phyloP scores from a whole-genome alignment of 2,888 invertebrate species.

The Myopa testacea region DNA sequence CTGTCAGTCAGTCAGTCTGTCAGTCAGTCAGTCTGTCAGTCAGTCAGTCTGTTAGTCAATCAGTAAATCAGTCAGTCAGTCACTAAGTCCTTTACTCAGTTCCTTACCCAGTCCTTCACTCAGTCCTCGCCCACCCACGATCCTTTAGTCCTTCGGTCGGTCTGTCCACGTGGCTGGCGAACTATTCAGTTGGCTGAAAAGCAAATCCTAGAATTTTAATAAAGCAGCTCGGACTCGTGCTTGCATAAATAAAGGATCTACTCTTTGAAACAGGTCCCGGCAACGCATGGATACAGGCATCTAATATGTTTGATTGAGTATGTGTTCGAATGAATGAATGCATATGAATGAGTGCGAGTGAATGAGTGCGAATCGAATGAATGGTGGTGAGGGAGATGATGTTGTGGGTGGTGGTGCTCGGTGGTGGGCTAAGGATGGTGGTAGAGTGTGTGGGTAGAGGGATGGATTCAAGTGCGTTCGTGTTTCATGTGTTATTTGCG shows the following conservation, averaged over 20 bases:
- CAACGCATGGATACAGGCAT: neutral
- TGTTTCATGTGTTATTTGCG: neutral
- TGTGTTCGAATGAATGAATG: neutral
- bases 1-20: neutral
- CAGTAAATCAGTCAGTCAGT: neutral
- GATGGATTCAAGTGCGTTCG: too few relatives aligned
- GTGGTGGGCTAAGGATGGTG: neutral
- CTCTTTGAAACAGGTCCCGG: constrained; percentile 6
- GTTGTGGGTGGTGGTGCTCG: neutral
- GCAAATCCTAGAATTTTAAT: constrained; percentile 19
- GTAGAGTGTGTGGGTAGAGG: neutral
- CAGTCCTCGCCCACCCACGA: too few relatives aligned
- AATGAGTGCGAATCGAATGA: neutral
- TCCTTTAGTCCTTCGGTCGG: neutral
- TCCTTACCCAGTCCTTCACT: neutral
- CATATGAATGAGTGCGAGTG: neutral
- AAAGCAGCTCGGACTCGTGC: constrained; percentile 13
- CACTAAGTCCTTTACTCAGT: neutral
- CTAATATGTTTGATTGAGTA: constrained; percentile 14
- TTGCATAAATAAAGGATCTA: constrained; percentile 16
- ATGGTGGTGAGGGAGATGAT: neutral
- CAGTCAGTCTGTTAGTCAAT: neutral
- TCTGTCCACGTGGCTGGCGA: neutral
- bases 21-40: neutral
- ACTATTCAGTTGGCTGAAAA: neutral